Evolutionary conservation across 1,140 invertebrate species (phyloP), one percentile per base, ranked within the genome.

Genomic region (Mactra quadrangularis): DNA sequence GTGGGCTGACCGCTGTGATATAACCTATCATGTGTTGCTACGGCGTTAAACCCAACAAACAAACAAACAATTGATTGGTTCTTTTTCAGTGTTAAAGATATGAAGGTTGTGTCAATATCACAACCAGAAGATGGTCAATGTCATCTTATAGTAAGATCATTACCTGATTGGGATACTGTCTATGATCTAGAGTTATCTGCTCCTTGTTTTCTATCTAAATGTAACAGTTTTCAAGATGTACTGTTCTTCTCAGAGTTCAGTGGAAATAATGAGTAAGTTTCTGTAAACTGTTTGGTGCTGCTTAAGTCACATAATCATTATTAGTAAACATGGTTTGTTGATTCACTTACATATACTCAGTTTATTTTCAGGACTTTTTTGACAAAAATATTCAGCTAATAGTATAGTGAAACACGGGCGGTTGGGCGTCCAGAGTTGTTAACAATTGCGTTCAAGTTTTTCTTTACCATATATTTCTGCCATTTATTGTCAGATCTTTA

Each of bases 131-230:
- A 84, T 60, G 84, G 84, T 0, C 72, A 68, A 29, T 86, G 75
- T 31, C 76, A 31, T 50, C 72, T 89, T 15, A 83, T 87, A 70
- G 86, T 90, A 38, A 86, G 81, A n/a, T 74, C 78, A 47, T 68
- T 90, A 25, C 87, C 87, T 6, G 75, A 74, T 35, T 86, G 82
- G 72, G 71, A 83, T 27, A 84, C 64, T 25, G 57, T 89, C 11
- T 91, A 90, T 66, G 76, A 74, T 27, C 70, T 90, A 25, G 86
- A 91, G 59, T 77, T 90, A n/a, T 62, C 83, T 47, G 57, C 82
- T 15, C 82, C 83, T 17, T 81, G 83, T 52, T 50, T 35, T 1
- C 75, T 91, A 3, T 78, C 86, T 13, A 78, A 82, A 22, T 88
- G 86, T 72, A 53, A 55, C 25, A 72, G 84, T 4, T 70, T 79